Evolutionary conservation across 2,113 vertebrate genomes (phyloP).

Genomic region (Hassar affinis): DNA sequence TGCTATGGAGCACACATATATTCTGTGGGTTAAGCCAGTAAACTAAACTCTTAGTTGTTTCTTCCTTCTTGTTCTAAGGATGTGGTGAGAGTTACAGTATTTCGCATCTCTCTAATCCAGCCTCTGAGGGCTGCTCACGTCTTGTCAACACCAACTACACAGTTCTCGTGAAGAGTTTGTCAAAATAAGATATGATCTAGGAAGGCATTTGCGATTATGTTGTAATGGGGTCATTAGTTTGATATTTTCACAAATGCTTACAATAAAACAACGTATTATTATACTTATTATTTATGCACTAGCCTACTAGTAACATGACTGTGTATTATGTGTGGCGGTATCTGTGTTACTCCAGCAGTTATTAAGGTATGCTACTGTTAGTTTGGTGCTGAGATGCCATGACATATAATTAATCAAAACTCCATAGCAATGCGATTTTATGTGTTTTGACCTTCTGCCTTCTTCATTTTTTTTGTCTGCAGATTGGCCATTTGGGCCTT

Average conservation of each 20-base stretch:
- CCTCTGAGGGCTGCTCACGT: not conserved
- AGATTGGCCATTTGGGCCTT: not conserved
- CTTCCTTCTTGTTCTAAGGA: constrained; percentile 66
- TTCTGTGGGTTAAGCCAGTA: constrained; percentile 61
- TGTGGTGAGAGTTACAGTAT: constrained; percentile 66
- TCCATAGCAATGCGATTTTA: not conserved
- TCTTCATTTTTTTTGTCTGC: not conserved
- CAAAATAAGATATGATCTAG: not conserved
- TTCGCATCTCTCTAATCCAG: constrained; percentile 47
- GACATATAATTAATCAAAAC: not conserved
- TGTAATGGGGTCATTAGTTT: not conserved
- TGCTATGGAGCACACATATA: constrained; percentile 2
- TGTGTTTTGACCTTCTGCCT: not conserved
- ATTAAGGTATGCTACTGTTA: not conserved
- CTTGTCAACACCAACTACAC: not conserved
- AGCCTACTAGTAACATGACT: not conserved
- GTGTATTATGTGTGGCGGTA: not conserved
- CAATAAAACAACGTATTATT: not conserved
- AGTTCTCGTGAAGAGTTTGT: not conserved
- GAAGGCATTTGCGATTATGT: not conserved
- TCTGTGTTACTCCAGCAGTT: not conserved
- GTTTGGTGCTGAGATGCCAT: not conserved
- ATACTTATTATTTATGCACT: not conserved
- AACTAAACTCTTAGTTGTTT: constrained; percentile 45
- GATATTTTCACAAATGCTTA: not conserved